Evolutionary conservation across 2,888 invertebrate species (phyloP), one percentile per base, ranked within the genome.

Genomic region (Calliscelio sp.): DNA sequence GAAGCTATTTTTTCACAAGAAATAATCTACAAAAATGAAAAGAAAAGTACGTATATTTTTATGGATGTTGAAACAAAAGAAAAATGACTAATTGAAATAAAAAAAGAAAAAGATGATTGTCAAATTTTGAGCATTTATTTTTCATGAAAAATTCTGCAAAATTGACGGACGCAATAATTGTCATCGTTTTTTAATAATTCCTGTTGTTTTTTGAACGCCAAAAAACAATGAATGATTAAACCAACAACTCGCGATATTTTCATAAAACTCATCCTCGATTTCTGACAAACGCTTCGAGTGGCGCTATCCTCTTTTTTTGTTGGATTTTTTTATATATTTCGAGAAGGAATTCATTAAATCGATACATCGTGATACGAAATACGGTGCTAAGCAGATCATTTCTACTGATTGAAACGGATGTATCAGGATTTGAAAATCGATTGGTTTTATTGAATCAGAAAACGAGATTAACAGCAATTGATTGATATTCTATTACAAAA

Each of bases 301-400:
- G 73, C 71, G 71, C 59, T 28, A 65, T 73, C 65, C n/a, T 57
- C 35, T 59, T 68, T 75, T 59, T 11, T 7, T 18, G 22, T 59
- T 49, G 44, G 41, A 78, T 59, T 61, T 49, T n/a, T n/a, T n/a
- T n/a, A n/a, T n/a, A 28, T 57, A 65, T 66, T 77, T 53, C 46
- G 49, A 55, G 41, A 24, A 16, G 46, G 38, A 59, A 16, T 28
- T 28, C 28, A 55, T 46, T 22, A 14, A 44, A 70, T n/a, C n/a
- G n/a, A n/a, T n/a, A 73, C 46, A 61, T 66, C 41, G 53, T 85
- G 87, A 89, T 87, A 87, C 78, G 83, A 88, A 80, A 88, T 63
- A 88, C 88, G 91, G 91, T 91, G 90, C 90, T 91, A 89, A 87
- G 81, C 44, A 55, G 71, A 81, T 81, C 65, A 80, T 77, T 79